phyloP scores from a whole-genome alignment of 2,888 invertebrate species.

The Sinodicranocentrus sp. region DNA sequence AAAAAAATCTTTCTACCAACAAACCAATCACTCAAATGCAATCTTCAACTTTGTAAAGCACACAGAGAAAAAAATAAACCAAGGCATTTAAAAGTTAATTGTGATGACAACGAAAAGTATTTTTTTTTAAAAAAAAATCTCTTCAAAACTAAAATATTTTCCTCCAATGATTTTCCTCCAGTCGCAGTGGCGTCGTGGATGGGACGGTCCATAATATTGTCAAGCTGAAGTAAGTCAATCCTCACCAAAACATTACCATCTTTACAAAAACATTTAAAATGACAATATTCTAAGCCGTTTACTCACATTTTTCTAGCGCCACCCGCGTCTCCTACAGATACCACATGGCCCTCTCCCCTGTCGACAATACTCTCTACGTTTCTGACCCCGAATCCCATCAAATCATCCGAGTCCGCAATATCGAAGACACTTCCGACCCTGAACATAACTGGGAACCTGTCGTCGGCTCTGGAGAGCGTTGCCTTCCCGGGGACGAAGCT shows the following conservation, averaged over 20 bases:
- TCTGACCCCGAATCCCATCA: constrained; percentile 98
- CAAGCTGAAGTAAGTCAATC: constrained; percentile 85
- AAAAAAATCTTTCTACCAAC: too few relatives aligned
- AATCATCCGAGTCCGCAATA: constrained; percentile 91
- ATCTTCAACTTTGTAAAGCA: too few relatives aligned
- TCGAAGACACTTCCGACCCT: constrained; percentile 89
- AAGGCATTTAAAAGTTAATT: too few relatives aligned
- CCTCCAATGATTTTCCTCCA: too few relatives aligned
- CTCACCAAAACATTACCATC: too few relatives aligned
- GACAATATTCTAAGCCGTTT: too few relatives aligned
- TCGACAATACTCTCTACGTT: constrained; percentile 95
- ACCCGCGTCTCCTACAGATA: constrained; percentile 97
- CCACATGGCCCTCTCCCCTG: constrained; percentile 96
- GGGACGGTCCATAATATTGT: constrained; percentile 90
- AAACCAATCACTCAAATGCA: too few relatives aligned
- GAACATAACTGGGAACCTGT: constrained; percentile 97
- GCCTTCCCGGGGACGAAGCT: constrained; percentile 94
- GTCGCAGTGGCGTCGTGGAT: constrained; percentile 91
- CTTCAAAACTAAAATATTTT: too few relatives aligned
- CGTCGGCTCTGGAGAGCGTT: constrained; percentile 96
- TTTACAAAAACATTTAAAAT: too few relatives aligned
- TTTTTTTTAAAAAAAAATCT: too few relatives aligned
- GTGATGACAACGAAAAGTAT: too few relatives aligned
- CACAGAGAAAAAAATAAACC: too few relatives aligned
- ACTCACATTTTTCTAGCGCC: constrained; percentile 82